Evolutionary conservation across 2,888 invertebrate genomes (phyloP).

Genomic region (Argynnis bischoffii): DNA sequence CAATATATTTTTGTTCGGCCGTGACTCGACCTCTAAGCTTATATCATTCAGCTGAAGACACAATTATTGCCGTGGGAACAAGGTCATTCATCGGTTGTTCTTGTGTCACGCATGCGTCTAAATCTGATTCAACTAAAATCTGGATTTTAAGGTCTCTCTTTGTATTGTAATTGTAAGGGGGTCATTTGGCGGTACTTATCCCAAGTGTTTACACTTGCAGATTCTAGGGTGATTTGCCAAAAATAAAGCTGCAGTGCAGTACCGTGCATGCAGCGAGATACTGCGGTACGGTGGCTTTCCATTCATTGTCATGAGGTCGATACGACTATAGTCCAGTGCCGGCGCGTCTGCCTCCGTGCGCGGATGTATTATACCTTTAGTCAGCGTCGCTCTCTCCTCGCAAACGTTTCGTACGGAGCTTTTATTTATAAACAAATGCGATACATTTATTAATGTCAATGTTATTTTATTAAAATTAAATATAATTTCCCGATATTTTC

Average conservation of each 20-base stretch:
- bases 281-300: constrained; percentile 65
- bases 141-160: not conserved
- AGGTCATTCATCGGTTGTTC: constrained; percentile 43
- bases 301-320: constrained; percentile 66
- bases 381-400: constrained; percentile 35
- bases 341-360: constrained; percentile 62
- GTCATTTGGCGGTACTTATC: constrained; percentile 44
- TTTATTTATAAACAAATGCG: constrained; percentile 66
- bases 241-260: constrained; percentile 82
- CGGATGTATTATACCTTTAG: constrained; percentile 49
- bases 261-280: constrained; percentile 71
- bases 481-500: not conserved
- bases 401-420: constrained; percentile 42
- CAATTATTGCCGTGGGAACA: constrained; percentile 46
- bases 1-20: constrained; percentile 31
- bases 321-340: constrained; percentile 55
- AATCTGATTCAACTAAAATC: constrained; percentile 30
- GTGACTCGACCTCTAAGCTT: constrained; percentile 42
- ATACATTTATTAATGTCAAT: constrained; percentile 24
- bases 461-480: not conserved
- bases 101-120: constrained; percentile 46
- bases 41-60: constrained; percentile 42
- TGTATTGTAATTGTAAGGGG: constrained; percentile 57
- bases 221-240: constrained; percentile 68
- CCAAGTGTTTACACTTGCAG: constrained; percentile 39